Evolutionary conservation across 2,797 vertebrate genomes (phyloP).

Genomic region (Alectoris magna): DNA sequence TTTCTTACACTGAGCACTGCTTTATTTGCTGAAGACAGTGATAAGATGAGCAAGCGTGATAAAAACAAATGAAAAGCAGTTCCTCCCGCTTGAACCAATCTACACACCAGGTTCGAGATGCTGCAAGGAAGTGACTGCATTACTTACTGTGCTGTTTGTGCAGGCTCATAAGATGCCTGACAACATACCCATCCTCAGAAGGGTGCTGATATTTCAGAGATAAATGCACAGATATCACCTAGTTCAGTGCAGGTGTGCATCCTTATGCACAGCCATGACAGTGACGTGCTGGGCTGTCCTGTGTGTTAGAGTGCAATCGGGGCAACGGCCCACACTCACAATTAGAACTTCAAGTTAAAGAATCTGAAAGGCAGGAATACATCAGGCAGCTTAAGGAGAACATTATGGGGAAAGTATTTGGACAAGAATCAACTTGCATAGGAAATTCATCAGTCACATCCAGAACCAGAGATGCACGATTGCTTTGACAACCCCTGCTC

Average conservation of each 20-base stretch:
- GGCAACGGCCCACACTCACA: neutral
- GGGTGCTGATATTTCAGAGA: neutral
- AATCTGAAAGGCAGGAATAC: neutral
- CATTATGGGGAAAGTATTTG: constrained; percentile 6
- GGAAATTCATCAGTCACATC: constrained; percentile 30
- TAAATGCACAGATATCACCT: fast-evolving
- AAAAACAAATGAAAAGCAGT: neutral
- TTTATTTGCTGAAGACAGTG: neutral
- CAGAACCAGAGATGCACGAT: neutral
- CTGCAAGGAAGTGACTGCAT: neutral
- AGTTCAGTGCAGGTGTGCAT: neutral
- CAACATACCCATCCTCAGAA: neutral
- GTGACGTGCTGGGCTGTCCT: too few relatives aligned
- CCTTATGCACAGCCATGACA: neutral
- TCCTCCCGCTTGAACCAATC: neutral
- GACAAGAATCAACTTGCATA: constrained; percentile 38
- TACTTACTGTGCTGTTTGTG: neutral
- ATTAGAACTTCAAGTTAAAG: neutral
- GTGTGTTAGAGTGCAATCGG: too few relatives aligned
- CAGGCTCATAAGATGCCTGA: neutral
- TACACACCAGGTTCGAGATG: neutral
- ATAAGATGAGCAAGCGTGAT: neutral
- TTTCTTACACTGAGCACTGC: neutral
- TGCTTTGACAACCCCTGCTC: constrained; percentile 14
- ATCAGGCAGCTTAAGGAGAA: neutral